phyloP scores from a whole-genome alignment of 2,888 invertebrate species.

The Mesorhabditis belari region DNA sequence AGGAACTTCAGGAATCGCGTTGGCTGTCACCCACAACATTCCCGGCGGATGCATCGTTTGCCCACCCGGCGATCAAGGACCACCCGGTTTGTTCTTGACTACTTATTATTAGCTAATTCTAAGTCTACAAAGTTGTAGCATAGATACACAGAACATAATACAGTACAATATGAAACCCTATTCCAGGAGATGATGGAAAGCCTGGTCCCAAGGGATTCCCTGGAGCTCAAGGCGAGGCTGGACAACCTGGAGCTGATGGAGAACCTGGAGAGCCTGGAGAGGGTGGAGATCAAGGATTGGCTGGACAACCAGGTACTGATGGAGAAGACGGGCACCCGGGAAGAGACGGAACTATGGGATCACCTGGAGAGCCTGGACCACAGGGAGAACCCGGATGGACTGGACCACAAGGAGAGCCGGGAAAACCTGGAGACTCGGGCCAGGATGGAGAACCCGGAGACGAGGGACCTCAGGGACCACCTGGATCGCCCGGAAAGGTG shows the following conservation, averaged over 20 bases:
- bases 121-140: too few relatives aligned
- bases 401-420: constrained; percentile 17
- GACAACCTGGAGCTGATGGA: constrained; percentile 2
- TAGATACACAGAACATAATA: background rate
- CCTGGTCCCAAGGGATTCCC: constrained; percentile 1
- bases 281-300: constrained; percentile 8
- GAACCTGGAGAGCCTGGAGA: constrained; percentile 4
- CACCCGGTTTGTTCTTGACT: too few relatives aligned
- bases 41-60: background rate
- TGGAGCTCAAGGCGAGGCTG: constrained; percentile 1
- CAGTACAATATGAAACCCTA: background rate
- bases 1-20: background rate
- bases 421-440: constrained; percentile 23
- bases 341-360: constrained; percentile 13
- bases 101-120: too few relatives aligned
- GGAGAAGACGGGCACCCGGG: constrained; percentile 17
- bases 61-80: background rate
- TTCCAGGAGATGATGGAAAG: background rate
- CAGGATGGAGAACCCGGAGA: constrained; percentile 16
- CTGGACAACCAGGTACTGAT: constrained; percentile 14
- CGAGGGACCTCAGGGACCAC: constrained; percentile 13
- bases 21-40: background rate
- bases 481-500: constrained; percentile 10
- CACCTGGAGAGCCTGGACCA: constrained; percentile 15
- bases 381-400: constrained; percentile 21